Base-by-base conservation (phyloP, 2,888 invertebrate species). In the Toxonevra muliebris region DNA sequence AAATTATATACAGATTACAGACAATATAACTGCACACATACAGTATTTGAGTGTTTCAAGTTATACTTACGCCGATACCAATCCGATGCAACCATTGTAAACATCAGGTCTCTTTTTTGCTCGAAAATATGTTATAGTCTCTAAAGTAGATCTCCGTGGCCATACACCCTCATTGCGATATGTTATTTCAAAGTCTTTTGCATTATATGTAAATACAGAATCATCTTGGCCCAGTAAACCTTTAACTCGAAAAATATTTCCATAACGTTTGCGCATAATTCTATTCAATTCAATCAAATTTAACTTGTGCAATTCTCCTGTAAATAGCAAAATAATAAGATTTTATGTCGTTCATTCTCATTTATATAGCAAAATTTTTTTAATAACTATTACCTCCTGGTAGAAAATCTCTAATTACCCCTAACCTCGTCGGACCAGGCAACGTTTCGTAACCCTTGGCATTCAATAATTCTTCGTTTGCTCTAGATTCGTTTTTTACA, bases 121-220 rank as follows among this genome's bases (percentile, higher is more conserved):
- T 2, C 10, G 8, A 11, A n/a, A 3, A 12, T 48, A 11, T 13
- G 8, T 15, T 8, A 48, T 5, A 15, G 13, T 4, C 48, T 4
- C 48, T 11, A 48, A 15, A 3, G 8, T 1, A 1, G 5, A 1
- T 3, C 48, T 4, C 11, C 11, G 5, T 13, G 48, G 48, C 48
- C 48, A 48, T 12, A 77, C n/a, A 1, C 87, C 87, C 74, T 88
- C 87, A 48, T 84, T 80, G 45, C 88, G 82, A 70, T 86, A 86
- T 5, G 79, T 77, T 12, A 71, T 59, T 63, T 87, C 86, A 57
- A 88, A 84, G 74, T 88, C 87, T 12, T 86, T 84, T 0, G 89
- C 87, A 75, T 87, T 85, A 72, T 87, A 88, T n/a, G 86, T 77
- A 13, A 86, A 79, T 0, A 88, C 82, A 1, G 87, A 73, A 72